Base-by-base conservation (phyloP, 2,888 invertebrate genomes). In the Mechanitis messenoides region DNA sequence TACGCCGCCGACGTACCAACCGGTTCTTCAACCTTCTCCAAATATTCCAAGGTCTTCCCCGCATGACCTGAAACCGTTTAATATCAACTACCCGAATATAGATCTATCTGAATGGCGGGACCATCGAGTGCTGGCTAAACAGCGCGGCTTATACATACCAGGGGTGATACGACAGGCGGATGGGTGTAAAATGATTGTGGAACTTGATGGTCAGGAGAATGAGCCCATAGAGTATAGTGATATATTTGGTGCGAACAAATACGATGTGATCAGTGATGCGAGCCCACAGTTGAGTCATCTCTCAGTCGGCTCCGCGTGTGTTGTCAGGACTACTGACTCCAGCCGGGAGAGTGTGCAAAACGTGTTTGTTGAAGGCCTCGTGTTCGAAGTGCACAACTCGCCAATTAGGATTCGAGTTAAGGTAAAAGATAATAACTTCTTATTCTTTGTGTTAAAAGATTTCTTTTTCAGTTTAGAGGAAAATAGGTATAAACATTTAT, bases 21-120 rank as follows among this genome's bases (percentile, higher is more conserved):
- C 84, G 1, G 75, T 83, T 58, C 68, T 83, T 55, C 85, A 85
- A 59, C 88, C 83, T 1, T 86, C 87, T 0, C 85, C 87, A 1
- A 84, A 87, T 55, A 77, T 85, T 45, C 86, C 80, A 67, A 84
- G 88, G 53, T 89, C 91, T 1, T 92, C 92, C 1, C 92, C 92
- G 63, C 91, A 92, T 47, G 92, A 92, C 46, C 83, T 91, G 47
- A 92, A 92, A 66, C 72, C 78, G 2, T 86, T 42, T 9, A 42
- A 79, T 69, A 71, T 83, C 38, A 79, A 78, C 68, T 93, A 92
- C 76, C 92, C 93, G 12, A 90, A 91, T 73, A 92, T 98, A 69
- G 97, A 98, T 89, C 92, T 98, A 72, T 94, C 94, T 75, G 98
- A 98, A 86, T 98, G 98, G 98, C 93, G 94, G 72, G 96, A 96